Base-by-base conservation (phyloP, 2,113 vertebrate species). In the Coryphaenoides rupestris region DNA sequence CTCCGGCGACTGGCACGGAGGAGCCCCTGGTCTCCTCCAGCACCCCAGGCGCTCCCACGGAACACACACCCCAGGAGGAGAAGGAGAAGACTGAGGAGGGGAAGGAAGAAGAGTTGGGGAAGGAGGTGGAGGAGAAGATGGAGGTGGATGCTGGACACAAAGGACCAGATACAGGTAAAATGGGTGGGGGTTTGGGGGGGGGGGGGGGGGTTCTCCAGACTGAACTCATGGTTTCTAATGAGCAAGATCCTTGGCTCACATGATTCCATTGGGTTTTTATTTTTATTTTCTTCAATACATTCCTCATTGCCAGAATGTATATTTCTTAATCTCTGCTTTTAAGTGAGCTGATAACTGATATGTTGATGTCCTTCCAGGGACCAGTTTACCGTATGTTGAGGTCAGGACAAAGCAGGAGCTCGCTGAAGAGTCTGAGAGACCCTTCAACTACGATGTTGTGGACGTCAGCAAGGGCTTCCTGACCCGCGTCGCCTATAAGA, bases 381-480 rank as follows among this genome's bases (percentile, higher is more conserved):
- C 68, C 19, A 58, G 24, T 40, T 6, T 55, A 40, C 23, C 60
- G 58, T 69, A 74, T 13, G 71, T 57, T 26, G 76, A 71, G 12
- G 50, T 45, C 16, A 1, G 86, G 10, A 40, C 33, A 40, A 87
- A 88, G 68, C 69, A 77, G 64, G 87, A 88, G 24, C 56, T 54
- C 3, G 5, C 47, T 19, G 80, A 76, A 13, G 60, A 19, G 22
- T 21, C 66, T 6, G 55, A 70, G 10, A 73, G 69, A 26, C 87
- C 88, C 19, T 88, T 89, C 64, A 81, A 91, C 78, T 88, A 85
- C 33, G 97, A 98, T 67, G 93, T 99, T 53, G 94, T 99, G 70
- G 95, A 99, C 58, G 95, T 99, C 80, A 96, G 96, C 10, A 92
- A 95, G 70, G 95, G 96, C 19, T 98, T 99, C 84, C 92, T 94